A percentile compares a stretch with the other conserved stretches of the same genome.
phyloP scores from a whole-genome alignment of 2,888 invertebrate genomes.

The Campaea margaritaria region DNA sequence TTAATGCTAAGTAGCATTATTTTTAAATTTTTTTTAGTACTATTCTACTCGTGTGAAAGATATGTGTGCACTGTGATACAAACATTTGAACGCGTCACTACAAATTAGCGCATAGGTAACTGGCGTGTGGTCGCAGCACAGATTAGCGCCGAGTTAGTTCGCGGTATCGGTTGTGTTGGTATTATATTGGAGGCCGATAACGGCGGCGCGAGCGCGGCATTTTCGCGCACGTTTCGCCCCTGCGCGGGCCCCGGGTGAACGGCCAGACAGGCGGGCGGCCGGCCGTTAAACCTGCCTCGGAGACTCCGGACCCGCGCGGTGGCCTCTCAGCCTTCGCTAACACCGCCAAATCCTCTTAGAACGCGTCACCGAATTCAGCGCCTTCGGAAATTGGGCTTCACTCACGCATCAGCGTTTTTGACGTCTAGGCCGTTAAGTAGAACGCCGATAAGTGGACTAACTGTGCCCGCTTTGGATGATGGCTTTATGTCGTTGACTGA shows the following conservation, averaged over 20 bases:
- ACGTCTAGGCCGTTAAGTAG: slow-evolving; percentile 24
- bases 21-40: too few relatives aligned
- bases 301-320: slow-evolving; percentile 63
- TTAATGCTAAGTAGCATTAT: too few relatives aligned
- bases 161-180: slow-evolving; percentile 34
- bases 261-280: slow-evolving; percentile 82
- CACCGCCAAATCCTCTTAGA: slow-evolving; percentile 46
- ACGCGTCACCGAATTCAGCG: slow-evolving; percentile 32
- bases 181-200: slow-evolving; percentile 55
- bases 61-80: slow-evolving; percentile 23
- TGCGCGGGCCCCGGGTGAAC: slow-evolving; percentile 83
- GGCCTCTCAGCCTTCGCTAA: slow-evolving; percentile 64
- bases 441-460: slow-evolving; percentile 25
- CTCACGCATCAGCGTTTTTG: slow-evolving; percentile 29
- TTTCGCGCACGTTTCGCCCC: slow-evolving; percentile 80
- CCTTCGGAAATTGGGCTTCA: slow-evolving; percentile 33
- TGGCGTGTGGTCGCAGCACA: slow-evolving; percentile 9
- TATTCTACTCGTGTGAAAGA: too few relatives aligned
- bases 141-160: slow-evolving; percentile 10
- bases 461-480: slow-evolving; percentile 27
- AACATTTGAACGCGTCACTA: slow-evolving; percentile 22
- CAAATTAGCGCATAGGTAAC: slow-evolving; percentile 2
- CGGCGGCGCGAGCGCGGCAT: slow-evolving; percentile 80
- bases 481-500: slow-evolving; percentile 16
- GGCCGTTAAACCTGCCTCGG: slow-evolving; percentile 83